phyloP scores from a whole-genome alignment of 2,113 vertebrate species.

The Brienomyrus brachyistius region DNA sequence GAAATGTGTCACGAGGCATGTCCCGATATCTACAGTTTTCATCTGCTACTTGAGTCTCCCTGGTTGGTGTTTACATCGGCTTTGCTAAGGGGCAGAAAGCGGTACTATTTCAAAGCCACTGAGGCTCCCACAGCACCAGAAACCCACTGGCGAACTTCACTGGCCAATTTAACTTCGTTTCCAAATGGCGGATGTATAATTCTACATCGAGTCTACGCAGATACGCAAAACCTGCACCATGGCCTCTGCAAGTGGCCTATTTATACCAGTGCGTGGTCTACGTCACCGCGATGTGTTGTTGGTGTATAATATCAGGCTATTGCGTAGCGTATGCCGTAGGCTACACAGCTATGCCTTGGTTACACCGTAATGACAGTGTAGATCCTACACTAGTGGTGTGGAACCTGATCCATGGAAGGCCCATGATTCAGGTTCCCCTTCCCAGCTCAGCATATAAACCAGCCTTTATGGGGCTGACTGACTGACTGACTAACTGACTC shows the following conservation, averaged over 20 bases:
- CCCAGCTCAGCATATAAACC: not conserved
- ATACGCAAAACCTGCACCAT: not conserved
- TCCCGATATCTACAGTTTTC: not conserved
- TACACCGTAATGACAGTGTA: not conserved
- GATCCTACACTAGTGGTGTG: not conserved
- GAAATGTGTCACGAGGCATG: not conserved
- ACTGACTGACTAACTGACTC: not conserved
- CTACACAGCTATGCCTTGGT: not conserved
- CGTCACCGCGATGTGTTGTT: not conserved
- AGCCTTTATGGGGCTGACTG: not conserved
- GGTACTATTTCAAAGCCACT: not conserved
- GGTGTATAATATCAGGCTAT: not conserved
- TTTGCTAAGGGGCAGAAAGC: not conserved
- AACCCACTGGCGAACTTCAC: not conserved
- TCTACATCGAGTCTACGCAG: too few species aligned
- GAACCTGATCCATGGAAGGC: too few species aligned
- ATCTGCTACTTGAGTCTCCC: not conserved
- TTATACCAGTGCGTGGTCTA: not conserved
- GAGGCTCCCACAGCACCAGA: not conserved
- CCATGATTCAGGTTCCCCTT: too few species aligned
- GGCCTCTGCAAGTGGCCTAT: not conserved
- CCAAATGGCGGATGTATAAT: not conserved
- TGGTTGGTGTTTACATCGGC: not conserved
- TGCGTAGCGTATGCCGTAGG: not conserved
- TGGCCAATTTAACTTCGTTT: not conserved